phyloP scores from a whole-genome alignment of 2,888 invertebrate species.

The Heliconius ethilla region DNA sequence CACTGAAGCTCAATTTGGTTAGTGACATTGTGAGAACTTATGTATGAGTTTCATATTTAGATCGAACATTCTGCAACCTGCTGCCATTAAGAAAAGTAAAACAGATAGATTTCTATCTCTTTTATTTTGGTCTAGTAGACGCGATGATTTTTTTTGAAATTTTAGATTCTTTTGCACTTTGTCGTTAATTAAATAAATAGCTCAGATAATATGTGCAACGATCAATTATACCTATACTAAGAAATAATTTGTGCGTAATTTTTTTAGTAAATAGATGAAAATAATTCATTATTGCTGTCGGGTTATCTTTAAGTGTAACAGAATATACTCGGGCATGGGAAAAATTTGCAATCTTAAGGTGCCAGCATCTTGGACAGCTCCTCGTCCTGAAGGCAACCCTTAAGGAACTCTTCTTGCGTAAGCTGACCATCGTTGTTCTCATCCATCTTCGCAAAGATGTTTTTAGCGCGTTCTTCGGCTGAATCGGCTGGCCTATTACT shows the following conservation, averaged over 20 bases:
- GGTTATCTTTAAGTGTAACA: conserved; percentile 42
- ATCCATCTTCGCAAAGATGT: conserved; percentile 99
- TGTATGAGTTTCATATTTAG: conserved; percentile 34
- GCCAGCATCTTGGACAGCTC: conserved; percentile 97
- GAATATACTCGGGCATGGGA: conserved; percentile 40
- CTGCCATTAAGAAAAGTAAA: conserved; percentile 1
- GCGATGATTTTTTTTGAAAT: background rate
- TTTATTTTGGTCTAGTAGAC: background rate
- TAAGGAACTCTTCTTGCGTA: conserved; percentile 98
- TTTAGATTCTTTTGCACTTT: background rate
- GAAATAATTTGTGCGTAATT: background rate
- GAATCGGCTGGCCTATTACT: conserved; percentile 97
- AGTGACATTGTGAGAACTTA: conserved; percentile 32
- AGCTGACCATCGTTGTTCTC: conserved; percentile 99
- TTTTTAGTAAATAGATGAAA: background rate
- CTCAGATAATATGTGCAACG: background rate
- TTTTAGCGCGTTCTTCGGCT: conserved; percentile 98
- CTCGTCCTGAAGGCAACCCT: conserved; percentile 98
- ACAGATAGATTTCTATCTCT: background rate
- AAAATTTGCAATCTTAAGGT: conserved; percentile 84
- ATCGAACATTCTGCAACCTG: conserved; percentile 31
- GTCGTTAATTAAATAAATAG: background rate
- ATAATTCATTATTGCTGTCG: conserved; percentile 23
- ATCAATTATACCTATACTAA: background rate
- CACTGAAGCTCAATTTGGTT: conserved; percentile 39